A percentile compares a stretch with the other conserved stretches of the same genome.
phyloP scores from a whole-genome alignment of 1,140 invertebrate species.

The Megalopta genalis region DNA sequence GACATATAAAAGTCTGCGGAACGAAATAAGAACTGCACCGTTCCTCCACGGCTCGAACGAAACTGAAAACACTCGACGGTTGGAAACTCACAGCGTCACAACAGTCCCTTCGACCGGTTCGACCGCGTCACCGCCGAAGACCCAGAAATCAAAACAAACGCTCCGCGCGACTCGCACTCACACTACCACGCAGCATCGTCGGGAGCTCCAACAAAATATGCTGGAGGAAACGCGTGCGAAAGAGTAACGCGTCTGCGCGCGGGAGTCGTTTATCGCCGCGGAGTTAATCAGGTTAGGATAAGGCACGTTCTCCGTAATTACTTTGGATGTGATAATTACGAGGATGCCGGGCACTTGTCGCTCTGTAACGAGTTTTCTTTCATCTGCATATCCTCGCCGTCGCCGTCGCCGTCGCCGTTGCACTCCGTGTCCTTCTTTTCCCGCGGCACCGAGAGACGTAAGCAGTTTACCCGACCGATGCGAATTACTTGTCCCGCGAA shows the following conservation, averaged over 20 bases:
- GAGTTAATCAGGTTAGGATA: slow-evolving; percentile 64
- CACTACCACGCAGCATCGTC: background rate
- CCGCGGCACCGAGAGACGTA: slow-evolving; percentile 49
- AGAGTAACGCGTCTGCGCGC: slow-evolving; percentile 44
- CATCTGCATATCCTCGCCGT: slow-evolving; percentile 54
- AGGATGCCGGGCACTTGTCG: slow-evolving; percentile 63
- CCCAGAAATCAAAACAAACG: too few species aligned
- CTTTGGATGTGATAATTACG: slow-evolving; percentile 67
- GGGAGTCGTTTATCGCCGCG: slow-evolving; percentile 52
- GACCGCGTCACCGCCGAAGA: too few species aligned
- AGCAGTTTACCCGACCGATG: slow-evolving; percentile 54
- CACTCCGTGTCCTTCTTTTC: slow-evolving; percentile 43
- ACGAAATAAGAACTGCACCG: too few species aligned
- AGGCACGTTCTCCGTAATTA: slow-evolving; percentile 68
- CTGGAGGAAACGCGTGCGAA: slow-evolving; percentile 22
- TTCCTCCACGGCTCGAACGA: too few species aligned
- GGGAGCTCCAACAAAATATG: slow-evolving; percentile 31
- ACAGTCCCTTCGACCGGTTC: too few species aligned
- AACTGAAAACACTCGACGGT: too few species aligned
- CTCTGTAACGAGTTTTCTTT: slow-evolving; percentile 68
- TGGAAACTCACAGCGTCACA: too few species aligned
- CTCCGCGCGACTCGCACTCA: too few species aligned
- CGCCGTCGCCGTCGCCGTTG: too few species aligned
- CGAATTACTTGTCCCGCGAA: slow-evolving; percentile 54
- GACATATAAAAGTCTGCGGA: too few species aligned